Percentiles rank a stretch among this genome's conserved stretches.
Conservation (phyloP, 2,888 invertebrate species). For the Allophyes oxyacanthae region DNA sequence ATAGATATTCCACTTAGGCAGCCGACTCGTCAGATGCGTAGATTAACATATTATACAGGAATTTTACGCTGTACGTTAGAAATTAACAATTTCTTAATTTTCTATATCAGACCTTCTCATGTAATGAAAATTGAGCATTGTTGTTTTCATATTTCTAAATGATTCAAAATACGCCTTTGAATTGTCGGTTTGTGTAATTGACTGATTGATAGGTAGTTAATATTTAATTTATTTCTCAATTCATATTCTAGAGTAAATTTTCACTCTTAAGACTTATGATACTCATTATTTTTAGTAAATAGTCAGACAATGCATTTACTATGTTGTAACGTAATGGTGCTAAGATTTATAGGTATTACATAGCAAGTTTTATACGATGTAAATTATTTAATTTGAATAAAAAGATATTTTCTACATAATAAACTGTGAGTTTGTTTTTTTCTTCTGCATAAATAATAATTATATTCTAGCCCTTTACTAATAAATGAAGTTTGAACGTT, state of each 20-base stretch:
- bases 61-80: neutral
- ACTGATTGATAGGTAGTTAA: conserved; percentile 46
- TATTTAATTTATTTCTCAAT: conserved; percentile 32
- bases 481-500: too few species aligned
- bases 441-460: too few species aligned
- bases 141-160: conserved; percentile 2
- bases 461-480: too few species aligned
- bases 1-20: conserved; percentile 44
- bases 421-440: too few species aligned
- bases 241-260: conserved; percentile 38
- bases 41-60: conserved; percentile 3
- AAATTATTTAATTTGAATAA: conserved; percentile 53
- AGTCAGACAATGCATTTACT: conserved; percentile 86
- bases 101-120: too few species aligned
- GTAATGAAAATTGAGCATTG: too few species aligned
- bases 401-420: conserved; percentile 3
- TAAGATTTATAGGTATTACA: conserved; percentile 59
- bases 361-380: conserved; percentile 34
- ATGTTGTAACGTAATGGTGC: conserved; percentile 75
- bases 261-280: conserved; percentile 67
- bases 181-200: conserved; percentile 52
- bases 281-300: conserved; percentile 75
- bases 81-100: too few species aligned
- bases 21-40: conserved; percentile 55
- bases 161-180: conserved; percentile 46